These are phyloP conservation scores for Morpho helenor DNA, from an alignment of 2,888 invertebrate genomes.

Conservation along the genomic window DNA sequence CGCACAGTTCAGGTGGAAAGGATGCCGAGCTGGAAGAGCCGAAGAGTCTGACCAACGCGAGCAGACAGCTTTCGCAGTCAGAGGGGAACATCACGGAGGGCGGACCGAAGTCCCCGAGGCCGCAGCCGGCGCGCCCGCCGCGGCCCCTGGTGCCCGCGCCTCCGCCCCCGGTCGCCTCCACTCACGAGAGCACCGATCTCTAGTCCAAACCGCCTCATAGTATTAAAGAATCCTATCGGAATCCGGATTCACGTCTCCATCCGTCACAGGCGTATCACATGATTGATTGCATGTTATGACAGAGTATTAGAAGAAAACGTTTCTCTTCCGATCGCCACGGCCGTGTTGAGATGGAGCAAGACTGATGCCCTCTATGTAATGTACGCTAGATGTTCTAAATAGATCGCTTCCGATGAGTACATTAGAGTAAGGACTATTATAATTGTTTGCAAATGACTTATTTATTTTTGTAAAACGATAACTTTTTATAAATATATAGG, in stretches of 20 bases:
- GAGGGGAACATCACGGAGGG: constrained; percentile 81
- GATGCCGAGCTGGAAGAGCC: constrained; percentile 64
- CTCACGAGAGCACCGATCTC: constrained; percentile 51
- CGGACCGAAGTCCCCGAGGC: constrained; percentile 54
- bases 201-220: constrained; percentile 36
- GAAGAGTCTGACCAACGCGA: constrained; percentile 54
- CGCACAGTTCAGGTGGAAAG: constrained; percentile 68
- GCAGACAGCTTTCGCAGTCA: constrained; percentile 76
- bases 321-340: constrained; percentile 10
- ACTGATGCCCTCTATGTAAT: constrained; percentile 38
- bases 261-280: constrained; percentile 2
- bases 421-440: constrained; percentile 21
- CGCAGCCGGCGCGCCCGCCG: constrained; percentile 42
- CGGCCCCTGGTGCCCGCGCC: constrained; percentile 58
- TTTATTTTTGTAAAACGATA: constrained; percentile 62
- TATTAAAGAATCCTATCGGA: constrained; percentile 6
- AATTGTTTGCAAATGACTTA: constrained; percentile 52
- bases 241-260: constrained; percentile 3
- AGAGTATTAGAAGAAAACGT: constrained; percentile 11
- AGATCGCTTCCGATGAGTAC: constrained; percentile 26
- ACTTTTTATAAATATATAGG: constrained; percentile 10
- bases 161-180: constrained; percentile 46
- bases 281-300: background rate
- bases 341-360: constrained; percentile 24
- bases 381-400: constrained; percentile 24